Conservation (phyloP, 2,797 vertebrate genomes). For the Peromyscus nudipes region DNA sequence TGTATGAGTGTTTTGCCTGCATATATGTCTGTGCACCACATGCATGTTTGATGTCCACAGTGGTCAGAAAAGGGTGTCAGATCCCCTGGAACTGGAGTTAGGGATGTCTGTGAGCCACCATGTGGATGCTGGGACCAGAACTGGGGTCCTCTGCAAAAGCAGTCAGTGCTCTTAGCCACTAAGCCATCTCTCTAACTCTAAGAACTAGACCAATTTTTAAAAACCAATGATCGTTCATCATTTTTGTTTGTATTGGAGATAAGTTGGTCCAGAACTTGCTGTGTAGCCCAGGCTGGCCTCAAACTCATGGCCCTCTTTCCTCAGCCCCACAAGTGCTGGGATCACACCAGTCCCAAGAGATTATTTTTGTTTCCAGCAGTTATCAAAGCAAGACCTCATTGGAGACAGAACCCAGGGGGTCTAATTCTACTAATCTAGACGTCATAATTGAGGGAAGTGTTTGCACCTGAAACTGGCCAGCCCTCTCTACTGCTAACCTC, state of each 20-base stretch:
- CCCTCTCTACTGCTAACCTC: neutral
- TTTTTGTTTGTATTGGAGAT: neutral
- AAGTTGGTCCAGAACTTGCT: neutral
- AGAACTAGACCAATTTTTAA: neutral
- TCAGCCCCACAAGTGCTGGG: neutral
- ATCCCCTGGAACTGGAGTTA: neutral
- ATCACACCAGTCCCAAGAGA: neutral
- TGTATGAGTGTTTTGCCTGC: neutral
- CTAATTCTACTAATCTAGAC: slow-evolving; percentile 36
- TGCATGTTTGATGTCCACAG: neutral
- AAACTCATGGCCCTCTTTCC: neutral
- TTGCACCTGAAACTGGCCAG: slow-evolving; percentile 31
- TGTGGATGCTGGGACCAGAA: neutral
- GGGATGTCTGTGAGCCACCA: neutral
- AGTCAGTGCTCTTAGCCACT: neutral
- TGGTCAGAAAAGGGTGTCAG: neutral
- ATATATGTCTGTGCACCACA: neutral
- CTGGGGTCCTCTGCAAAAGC: neutral
- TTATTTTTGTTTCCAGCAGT: neutral
- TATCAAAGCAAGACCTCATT: slow-evolving; percentile 39
- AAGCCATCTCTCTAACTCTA: neutral
- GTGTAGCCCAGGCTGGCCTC: neutral
- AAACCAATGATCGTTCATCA: neutral
- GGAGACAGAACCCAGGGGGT: neutral
- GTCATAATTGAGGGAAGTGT: neutral